A percentile compares a stretch with the other conserved stretches of the same genome.
Conservation (phyloP, 2,797 vertebrate species). For the Falco peregrinus region DNA sequence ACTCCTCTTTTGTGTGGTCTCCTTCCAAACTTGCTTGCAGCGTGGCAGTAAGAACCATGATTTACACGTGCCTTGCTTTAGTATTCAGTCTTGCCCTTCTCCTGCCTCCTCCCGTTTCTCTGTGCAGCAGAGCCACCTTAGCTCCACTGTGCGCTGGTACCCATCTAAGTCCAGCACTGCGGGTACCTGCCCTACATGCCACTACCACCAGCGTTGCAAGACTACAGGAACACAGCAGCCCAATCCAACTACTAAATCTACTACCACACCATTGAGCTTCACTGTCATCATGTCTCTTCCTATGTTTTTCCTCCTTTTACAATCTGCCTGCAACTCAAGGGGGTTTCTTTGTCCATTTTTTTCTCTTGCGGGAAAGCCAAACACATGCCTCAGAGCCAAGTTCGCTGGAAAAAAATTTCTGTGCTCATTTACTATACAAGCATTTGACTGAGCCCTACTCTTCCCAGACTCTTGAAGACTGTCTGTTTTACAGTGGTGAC, state of each 20-base stretch:
- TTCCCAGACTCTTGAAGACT: conserved; percentile 1
- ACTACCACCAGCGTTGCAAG: background rate
- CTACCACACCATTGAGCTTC: background rate
- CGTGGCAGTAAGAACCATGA: background rate
- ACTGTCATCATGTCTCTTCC: background rate
- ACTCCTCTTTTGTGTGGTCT: background rate
- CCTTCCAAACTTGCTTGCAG: background rate
- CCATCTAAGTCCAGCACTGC: accelerated
- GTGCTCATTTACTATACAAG: conserved; percentile 6
- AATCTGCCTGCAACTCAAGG: background rate
- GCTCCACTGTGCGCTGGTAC: background rate
- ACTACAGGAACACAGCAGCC: background rate
- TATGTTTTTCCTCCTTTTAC: background rate
- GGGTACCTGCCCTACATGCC: background rate
- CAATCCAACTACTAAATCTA: background rate
- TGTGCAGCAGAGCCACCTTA: background rate
- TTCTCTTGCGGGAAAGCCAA: conserved; percentile 5
- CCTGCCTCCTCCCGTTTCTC: background rate
- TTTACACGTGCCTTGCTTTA: background rate
- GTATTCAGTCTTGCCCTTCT: background rate
- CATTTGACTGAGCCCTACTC: background rate
- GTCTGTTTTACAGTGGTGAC: background rate
- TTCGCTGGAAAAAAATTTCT: background rate
- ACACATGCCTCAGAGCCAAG: background rate
- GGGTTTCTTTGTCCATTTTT: background rate